Conservation (phyloP, 2,113 vertebrate species). For the Micronisus gabar region DNA sequence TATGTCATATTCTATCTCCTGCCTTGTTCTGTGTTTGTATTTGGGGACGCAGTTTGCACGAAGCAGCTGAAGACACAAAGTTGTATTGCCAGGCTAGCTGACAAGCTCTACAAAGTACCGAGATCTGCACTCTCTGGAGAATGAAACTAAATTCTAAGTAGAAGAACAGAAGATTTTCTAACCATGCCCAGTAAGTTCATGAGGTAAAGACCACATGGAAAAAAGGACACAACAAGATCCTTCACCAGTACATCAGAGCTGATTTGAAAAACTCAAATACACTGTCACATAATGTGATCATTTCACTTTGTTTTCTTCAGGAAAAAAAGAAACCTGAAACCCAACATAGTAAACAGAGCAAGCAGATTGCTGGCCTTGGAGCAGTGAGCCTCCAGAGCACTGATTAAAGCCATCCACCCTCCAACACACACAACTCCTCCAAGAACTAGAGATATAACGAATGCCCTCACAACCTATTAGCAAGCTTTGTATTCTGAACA, state of each 20-base stretch:
- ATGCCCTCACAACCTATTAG: slow-evolving; percentile 62
- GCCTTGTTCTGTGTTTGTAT: neutral
- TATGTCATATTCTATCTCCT: slow-evolving; percentile 35
- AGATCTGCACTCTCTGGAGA: neutral
- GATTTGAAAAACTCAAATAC: neutral
- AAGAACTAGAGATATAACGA: slow-evolving; percentile 50
- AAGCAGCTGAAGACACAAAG: neutral
- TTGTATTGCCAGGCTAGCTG: neutral
- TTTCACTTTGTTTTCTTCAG: slow-evolving; percentile 26
- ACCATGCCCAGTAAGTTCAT: neutral
- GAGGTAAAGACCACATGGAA: neutral
- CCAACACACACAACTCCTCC: slow-evolving; percentile 28
- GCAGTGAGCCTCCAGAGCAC: slow-evolving; percentile 46
- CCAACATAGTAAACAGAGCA: neutral
- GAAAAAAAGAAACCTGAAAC: neutral
- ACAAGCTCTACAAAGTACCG: neutral
- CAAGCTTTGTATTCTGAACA: slow-evolving; percentile 30
- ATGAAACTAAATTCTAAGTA: neutral
- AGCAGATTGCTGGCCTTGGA: slow-evolving; percentile 53
- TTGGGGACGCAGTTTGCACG: neutral
- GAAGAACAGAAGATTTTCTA: neutral
- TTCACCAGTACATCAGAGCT: neutral
- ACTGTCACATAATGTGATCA: neutral
- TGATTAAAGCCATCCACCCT: slow-evolving; percentile 26
- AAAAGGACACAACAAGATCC: neutral